Conservation (phyloP, 2,888 invertebrate genomes). For the Scotopteryx bipunctaria region DNA sequence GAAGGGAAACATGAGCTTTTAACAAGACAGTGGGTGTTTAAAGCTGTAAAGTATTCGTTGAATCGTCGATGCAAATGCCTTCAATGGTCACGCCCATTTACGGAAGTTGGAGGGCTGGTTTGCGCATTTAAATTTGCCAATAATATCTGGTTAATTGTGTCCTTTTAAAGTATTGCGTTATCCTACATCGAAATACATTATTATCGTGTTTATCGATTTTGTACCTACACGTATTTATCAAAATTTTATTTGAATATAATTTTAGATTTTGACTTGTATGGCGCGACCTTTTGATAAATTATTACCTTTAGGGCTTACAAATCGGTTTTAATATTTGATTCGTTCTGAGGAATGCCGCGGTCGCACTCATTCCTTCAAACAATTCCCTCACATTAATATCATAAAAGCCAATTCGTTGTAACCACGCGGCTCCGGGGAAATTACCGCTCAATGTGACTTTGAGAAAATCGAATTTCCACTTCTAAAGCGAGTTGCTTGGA, state of each 20-base stretch:
- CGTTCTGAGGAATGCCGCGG: not conserved
- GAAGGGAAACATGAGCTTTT: constrained; percentile 37
- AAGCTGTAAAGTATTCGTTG: constrained; percentile 13
- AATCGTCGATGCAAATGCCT: constrained; percentile 14
- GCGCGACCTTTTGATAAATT: too few species aligned
- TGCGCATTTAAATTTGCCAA: constrained; percentile 5
- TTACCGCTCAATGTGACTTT: constrained; percentile 29
- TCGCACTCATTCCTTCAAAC: constrained; percentile 18
- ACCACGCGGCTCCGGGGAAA: constrained; percentile 31
- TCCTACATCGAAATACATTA: not conserved
- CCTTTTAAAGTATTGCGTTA: constrained; percentile 1
- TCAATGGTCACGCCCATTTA: constrained; percentile 12
- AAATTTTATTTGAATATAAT: too few species aligned
- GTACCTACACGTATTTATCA: too few species aligned
- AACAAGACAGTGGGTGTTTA: constrained; percentile 21
- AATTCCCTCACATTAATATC: constrained; percentile 20
- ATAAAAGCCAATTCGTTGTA: constrained; percentile 18
- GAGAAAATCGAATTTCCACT: constrained; percentile 27
- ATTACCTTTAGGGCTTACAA: too few species aligned
- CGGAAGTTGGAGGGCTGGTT: constrained; percentile 12
- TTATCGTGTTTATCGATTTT: not conserved
- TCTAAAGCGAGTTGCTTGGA: constrained; percentile 20
- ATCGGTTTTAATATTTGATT: not conserved
- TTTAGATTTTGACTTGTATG: too few species aligned
- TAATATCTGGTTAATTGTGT: constrained; percentile 8